Evolutionary conservation across 2,888 invertebrate species (phyloP).

Genomic region (Lasioglossum vierecki): DNA sequence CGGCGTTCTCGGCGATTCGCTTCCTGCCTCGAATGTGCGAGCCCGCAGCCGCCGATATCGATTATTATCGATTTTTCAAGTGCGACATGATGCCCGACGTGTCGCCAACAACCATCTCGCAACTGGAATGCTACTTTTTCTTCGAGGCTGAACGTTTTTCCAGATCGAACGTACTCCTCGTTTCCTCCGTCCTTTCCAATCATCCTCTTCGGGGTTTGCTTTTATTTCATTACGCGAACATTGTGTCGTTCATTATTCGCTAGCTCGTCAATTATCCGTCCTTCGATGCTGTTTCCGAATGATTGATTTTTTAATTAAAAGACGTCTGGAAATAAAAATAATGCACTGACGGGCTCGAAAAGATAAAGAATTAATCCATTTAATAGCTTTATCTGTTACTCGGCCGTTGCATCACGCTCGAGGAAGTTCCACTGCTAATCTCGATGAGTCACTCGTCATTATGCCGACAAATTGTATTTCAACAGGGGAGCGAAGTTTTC

Average conservation of each 20-base stretch:
- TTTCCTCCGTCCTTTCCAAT: neutral
- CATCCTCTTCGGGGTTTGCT: neutral
- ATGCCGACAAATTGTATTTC: conserved; percentile 2
- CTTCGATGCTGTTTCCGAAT: neutral
- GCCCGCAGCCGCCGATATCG: conserved; percentile 33
- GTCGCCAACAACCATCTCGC: neutral
- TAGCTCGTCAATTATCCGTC: neutral
- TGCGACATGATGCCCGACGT: conserved; percentile 23
- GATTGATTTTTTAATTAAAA: neutral
- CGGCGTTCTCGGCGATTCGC: conserved; percentile 27
- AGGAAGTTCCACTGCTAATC: neutral
- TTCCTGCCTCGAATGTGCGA: conserved; percentile 14
- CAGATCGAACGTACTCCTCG: neutral
- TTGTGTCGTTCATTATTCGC: neutral
- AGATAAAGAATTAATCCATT: neutral
- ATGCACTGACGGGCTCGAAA: neutral
- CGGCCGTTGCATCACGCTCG: neutral
- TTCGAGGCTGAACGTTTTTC: neutral
- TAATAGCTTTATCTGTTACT: neutral
- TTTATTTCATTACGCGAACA: neutral
- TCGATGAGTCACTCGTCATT: neutral
- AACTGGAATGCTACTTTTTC: neutral
- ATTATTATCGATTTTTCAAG: conserved; percentile 53
- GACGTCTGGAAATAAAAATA: neutral
- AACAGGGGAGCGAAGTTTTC: neutral